A percentile compares a stretch with the other conserved stretches of the same genome.
These are phyloP conservation scores for Noturus placidus DNA, from an alignment of 2,113 vertebrate species.

Conservation along the genomic window DNA sequence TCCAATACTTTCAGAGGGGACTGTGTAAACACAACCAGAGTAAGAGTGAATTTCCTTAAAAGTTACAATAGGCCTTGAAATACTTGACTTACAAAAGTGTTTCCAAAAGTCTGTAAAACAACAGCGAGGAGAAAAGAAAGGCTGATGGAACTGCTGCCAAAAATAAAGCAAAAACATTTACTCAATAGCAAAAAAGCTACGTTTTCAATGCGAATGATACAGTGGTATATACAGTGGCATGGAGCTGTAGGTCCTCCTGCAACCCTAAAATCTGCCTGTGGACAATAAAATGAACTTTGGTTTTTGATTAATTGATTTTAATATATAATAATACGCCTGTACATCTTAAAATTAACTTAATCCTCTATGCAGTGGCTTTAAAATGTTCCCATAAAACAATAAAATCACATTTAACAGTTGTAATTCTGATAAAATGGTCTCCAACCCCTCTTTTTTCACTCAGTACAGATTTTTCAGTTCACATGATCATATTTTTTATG, in stretches of 20 bases:
- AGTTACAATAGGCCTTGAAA: slow-evolving; percentile 8
- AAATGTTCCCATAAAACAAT: neutral
- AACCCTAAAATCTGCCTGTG: neutral
- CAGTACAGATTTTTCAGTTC: neutral
- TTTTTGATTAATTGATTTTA: slow-evolving; percentile 4
- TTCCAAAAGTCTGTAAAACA: slow-evolving; percentile 8
- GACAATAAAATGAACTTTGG: slow-evolving; percentile 14
- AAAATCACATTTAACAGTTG: neutral
- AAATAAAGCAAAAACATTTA: neutral
- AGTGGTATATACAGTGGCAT: neutral
- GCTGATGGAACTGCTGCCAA: neutral
- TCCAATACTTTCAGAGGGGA: neutral
- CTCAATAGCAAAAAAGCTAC: neutral
- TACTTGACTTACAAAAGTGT: neutral
- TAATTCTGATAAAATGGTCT: neutral
- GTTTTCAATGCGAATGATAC: neutral
- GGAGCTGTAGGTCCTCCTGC: neutral
- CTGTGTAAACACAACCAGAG: neutral
- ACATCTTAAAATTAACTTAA: slow-evolving; percentile 7
- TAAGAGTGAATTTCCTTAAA: neutral
- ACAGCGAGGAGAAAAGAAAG: neutral
- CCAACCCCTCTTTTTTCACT: neutral
- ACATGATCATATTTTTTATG: neutral
- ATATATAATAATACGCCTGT: slow-evolving; percentile 11
- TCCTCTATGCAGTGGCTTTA: slow-evolving; percentile 18